Base-by-base conservation (phyloP, 2,888 invertebrate species). In the Dione juno region DNA sequence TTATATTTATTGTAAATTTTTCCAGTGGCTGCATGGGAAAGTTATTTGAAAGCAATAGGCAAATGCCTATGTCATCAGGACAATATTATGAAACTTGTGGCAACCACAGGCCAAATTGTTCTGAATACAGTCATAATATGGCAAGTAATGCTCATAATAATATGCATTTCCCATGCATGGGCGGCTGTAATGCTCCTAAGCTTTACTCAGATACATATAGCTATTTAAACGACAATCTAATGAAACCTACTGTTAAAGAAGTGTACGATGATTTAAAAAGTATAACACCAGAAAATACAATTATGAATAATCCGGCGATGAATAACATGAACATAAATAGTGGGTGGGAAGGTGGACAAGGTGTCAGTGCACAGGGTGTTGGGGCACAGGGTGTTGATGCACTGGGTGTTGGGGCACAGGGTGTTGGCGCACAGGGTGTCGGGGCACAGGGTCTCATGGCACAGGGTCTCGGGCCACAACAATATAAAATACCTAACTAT, bases 21-120 rank as follows among this genome's bases (percentile, higher is more conserved):
- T 59, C 0, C 82, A 93, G 93, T 77, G 93, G 93, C 19, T 93
- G 92, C 71, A 89, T 93, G 88, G 89, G 88, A n/a, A 92, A 89
- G 69, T 50, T 93, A 48, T 93, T 92, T 76, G 82, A 86, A 3
- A 84, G 83, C 66, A 70, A 82, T 11, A 79, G 80, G 8, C 79
- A 79, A 71, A 63, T 41, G 37, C 40, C 35, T 28, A n/a, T 54
- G 7, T 11, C 63, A 21, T 37, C 19, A 67, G 64, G 65, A 3
- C 37, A 37, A 69, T 28, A 52, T 70, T 50, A 72, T 53, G 79
- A 82, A 40, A 77, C 78, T 43, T 83, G 78, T 70, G 81, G 83
- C 28, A 85, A 84, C 59, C 83, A 79, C 67, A 78, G 78, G 54
- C 81, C 77, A 45, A 81, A 85, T 10, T 81, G 79, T 69, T 85